phyloP scores from a whole-genome alignment of 2,113 vertebrate genomes.

The Lonchura striata region DNA sequence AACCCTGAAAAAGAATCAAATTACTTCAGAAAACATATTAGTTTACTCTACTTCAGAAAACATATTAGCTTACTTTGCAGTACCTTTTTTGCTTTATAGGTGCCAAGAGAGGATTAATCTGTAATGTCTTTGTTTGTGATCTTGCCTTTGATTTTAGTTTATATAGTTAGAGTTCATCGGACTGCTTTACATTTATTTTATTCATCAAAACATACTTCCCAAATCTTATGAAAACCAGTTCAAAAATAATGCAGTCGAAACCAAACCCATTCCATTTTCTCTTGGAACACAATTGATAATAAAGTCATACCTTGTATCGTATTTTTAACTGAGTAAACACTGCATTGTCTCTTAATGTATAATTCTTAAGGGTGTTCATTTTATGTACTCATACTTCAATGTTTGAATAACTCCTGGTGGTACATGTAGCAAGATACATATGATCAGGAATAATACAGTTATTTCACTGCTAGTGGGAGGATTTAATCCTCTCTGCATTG shows the following conservation, averaged over 20 bases:
- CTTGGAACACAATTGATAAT: not conserved
- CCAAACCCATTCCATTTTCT: not conserved
- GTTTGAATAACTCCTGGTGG: not conserved
- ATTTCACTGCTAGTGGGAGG: not conserved
- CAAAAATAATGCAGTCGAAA: not conserved
- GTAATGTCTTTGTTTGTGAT: slow-evolving; percentile 52
- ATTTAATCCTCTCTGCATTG: not conserved
- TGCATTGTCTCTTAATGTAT: not conserved
- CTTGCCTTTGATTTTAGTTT: slow-evolving; percentile 71
- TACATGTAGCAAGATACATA: not conserved
- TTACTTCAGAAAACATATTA: slow-evolving; percentile 65
- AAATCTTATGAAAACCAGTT: slow-evolving; percentile 23
- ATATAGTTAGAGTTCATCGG: slow-evolving; percentile 70
- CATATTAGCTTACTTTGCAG: slow-evolving; percentile 61
- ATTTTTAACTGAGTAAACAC: not conserved
- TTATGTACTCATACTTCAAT: not conserved
- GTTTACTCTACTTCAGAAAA: slow-evolving; percentile 68
- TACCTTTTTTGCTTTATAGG: slow-evolving; percentile 46
- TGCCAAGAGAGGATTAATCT: slow-evolving; percentile 70
- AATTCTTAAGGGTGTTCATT: not conserved
- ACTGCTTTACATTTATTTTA: slow-evolving; percentile 37
- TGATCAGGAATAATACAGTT: not conserved
- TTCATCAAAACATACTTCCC: slow-evolving; percentile 61
- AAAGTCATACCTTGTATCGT: not conserved
- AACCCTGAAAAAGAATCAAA: slow-evolving; percentile 52